phyloP scores from a whole-genome alignment of 2,888 invertebrate species.

The Spilosoma lubricipeda region DNA sequence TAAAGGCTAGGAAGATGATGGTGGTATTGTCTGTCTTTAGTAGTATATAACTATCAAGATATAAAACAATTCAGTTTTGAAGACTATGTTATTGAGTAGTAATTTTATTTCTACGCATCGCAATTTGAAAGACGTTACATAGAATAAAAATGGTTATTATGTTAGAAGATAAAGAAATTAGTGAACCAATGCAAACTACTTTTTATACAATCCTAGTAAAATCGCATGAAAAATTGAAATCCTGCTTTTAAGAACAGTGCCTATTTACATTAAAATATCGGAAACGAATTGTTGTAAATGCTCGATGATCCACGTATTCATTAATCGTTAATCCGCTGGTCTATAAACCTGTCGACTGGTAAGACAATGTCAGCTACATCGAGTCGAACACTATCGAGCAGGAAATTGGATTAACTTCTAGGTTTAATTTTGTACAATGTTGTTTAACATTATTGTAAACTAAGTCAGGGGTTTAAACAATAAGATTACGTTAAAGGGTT shows the following conservation, averaged over 20 bases:
- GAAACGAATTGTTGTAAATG: slow-evolving; percentile 14
- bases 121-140: neutral
- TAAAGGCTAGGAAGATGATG: too few relatives aligned
- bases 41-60: too few relatives aligned
- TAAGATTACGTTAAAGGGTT: neutral
- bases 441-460: slow-evolving; percentile 1
- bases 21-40: too few relatives aligned
- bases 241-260: neutral
- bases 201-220: neutral
- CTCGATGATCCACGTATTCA: slow-evolving; percentile 10
- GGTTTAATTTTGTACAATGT: slow-evolving; percentile 5
- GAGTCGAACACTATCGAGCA: slow-evolving; percentile 12
- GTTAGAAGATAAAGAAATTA: neutral
- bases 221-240: neutral
- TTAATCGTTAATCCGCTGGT: slow-evolving; percentile 24
- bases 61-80: too few relatives aligned
- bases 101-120: neutral
- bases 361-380: slow-evolving; percentile 32
- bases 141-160: neutral
- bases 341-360: slow-evolving; percentile 32
- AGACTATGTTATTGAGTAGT: neutral
- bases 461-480: neutral
- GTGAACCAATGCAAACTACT: neutral
- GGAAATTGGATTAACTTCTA: slow-evolving; percentile 10
- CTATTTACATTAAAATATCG: slow-evolving; percentile 13